Base-by-base conservation (phyloP, 1,140 invertebrate genomes). In the Drosophila eugracilis region DNA sequence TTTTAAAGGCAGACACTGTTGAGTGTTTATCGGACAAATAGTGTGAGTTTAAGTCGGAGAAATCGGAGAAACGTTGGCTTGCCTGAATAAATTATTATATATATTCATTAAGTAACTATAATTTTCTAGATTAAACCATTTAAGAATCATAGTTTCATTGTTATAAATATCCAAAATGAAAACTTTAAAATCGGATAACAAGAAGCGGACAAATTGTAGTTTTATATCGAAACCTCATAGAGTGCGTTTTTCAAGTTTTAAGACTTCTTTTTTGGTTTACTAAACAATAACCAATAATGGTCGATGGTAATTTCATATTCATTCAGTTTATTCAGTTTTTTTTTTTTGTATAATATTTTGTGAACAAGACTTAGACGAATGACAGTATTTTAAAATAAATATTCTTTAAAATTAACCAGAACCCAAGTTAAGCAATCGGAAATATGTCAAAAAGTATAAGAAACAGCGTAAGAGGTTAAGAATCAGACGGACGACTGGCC, bases 391-490 rank as follows among this genome's bases (percentile, higher is more conserved):
- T 6, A n/a, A 3, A 14, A 9, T 12, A 28, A 28, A 5, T 10
- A 42, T 26, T 10, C 15, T 10, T 44, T 22, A 15, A 26, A 15
- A 15, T 1, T 10, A 36, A 3, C 49, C 55, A 5, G 22, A 45
- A 14, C n/a, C 42, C n/a, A n/a, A 12, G 3, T 19, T 36, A 10
- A 24, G 21, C 55, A 12, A 58, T 58, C 55, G 55, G 55, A 58
- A 26, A 24, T 52, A 34, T 0, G 3, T 3, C 5, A 4, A 15
- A 6, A 17, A 3, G 0, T 3, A 5, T 3, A 5, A 1, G n/a
- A 1, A 3, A 4, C 1, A 21, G 12, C 1, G n/a, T n/a, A 7
- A 3, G 15, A 12, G 9, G 22, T 4, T 9, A 12, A 21, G 1
- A n/a, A 2, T 3, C 9, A 60, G 41, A 45, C 59, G 22, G 30